A percentile compares a stretch with the other conserved stretches of the same genome.
phyloP scores from a whole-genome alignment of 1,140 invertebrate genomes.

The fruit fly (Drosophila melanogaster) region DNA sequence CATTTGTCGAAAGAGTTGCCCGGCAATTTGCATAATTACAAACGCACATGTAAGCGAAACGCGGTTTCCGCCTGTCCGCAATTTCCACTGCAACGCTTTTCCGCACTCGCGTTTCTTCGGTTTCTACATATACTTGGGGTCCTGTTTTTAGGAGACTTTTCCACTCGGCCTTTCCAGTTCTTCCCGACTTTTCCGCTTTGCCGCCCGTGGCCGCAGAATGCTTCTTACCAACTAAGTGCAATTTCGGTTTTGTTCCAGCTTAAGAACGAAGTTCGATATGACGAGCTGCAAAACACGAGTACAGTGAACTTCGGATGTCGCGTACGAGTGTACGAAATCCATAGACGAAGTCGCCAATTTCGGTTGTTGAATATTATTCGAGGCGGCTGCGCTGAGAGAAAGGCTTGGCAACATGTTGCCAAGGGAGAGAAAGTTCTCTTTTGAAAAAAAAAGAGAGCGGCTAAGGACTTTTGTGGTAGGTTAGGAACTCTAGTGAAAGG shows the following conservation, averaged over 20 bases:
- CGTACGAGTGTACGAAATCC: conserved; percentile 6
- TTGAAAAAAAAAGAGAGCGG: not conserved
- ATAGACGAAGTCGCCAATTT: conserved; percentile 12
- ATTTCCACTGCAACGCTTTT: conserved; percentile 35
- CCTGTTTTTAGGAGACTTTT: not conserved
- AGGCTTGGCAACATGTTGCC: conserved; percentile 48
- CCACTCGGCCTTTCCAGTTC: conserved; percentile 13
- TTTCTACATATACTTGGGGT: not conserved
- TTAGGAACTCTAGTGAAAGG: conserved; percentile 24
- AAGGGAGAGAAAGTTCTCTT: conserved; percentile 27
- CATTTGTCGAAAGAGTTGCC: conserved; percentile 54
- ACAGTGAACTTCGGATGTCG: conserved; percentile 22
- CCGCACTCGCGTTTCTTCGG: conserved; percentile 30
- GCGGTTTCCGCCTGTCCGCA: conserved; percentile 44
- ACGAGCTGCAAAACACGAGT: conserved; percentile 16
- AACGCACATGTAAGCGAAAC: conserved; percentile 67
- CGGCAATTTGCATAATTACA: conserved; percentile 78
- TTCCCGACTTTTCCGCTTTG: conserved; percentile 55
- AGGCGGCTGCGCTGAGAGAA: conserved; percentile 34
- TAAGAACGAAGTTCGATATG: conserved; percentile 54
- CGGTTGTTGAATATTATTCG: conserved; percentile 14
- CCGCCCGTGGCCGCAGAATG: conserved; percentile 73
- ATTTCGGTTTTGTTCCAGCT: conserved; percentile 78
- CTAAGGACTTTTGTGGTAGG: conserved; percentile 38
- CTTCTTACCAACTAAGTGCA: conserved; percentile 78